Evolutionary conservation across 2,113 vertebrate genomes (phyloP), one percentile per base, ranked within the genome.

Genomic region (Mesitornis unicolor): DNA sequence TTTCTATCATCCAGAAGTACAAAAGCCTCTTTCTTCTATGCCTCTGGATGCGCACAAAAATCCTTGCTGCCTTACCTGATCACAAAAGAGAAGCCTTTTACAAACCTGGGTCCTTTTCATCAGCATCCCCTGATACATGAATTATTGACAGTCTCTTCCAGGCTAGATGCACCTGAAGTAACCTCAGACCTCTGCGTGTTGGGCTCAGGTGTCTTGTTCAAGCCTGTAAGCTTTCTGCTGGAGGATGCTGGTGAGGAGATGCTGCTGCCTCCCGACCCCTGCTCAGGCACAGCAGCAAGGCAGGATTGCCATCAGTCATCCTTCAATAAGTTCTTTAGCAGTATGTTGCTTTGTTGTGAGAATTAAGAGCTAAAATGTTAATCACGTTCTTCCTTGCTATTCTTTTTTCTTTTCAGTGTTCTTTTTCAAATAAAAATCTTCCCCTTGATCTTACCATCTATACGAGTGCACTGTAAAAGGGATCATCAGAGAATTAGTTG

Each of bases 221-320:
- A 88, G 36, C 7, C 36, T 11, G 16, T 7, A 74, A 50, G 26
- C 40, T 29, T 33, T 86, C 18, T 78, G 50, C 50, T 63, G 61
- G 16, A 67, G 69, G 38, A 9, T 33, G 47, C 43, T 74, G 0
- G 0, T 61, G 85, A 31, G 48, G 42, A 40, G 24, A 40, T 0
- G 0, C 43, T 85, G 50, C 13, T 56, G 7, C 84, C 42, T 79
- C 48, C 35, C 47, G 24, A 10, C 47, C 56, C 36, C 16, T 43
- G 50, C 69, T 71, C 36, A n/a, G 8, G 4, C 13, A 18, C 59
- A 51, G 53, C 60, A 28, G n/a, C 4, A 56, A 31, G 79, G 51
- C 69, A 54, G 68, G 36, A 14, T 11, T n/a, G 43, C 9, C 16
- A 1, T 5, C 80, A 64, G 24, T 31, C 50, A 11, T 50, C 40